Evolutionary conservation across 2,797 vertebrate species (phyloP).

Genomic region (Manis crassicaudata): DNA sequence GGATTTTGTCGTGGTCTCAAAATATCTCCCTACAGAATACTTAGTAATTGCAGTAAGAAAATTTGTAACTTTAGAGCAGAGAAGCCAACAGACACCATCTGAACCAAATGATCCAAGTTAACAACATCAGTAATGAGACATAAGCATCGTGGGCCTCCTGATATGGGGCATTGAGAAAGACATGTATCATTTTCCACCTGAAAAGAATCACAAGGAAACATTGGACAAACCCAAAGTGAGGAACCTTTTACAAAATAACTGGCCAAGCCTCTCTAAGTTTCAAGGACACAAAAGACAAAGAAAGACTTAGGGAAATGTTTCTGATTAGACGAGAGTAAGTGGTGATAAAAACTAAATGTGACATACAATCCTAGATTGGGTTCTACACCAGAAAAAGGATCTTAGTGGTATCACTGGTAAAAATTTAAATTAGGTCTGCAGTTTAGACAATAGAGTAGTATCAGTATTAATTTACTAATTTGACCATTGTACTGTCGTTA

Average conservation of each 20-base stretch:
- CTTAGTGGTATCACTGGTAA: not conserved
- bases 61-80: not conserved
- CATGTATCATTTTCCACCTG: not conserved
- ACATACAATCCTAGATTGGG: not conserved
- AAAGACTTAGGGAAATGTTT: not conserved
- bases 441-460: not conserved
- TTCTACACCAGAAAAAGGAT: not conserved
- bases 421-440: not conserved
- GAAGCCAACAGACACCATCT: not conserved
- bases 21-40: not conserved
- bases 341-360: not conserved
- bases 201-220: conserved; percentile 7
- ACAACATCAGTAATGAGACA: not conserved
- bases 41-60: conserved; percentile 6
- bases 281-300: not conserved
- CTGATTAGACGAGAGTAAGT: not conserved
- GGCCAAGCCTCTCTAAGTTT: not conserved
- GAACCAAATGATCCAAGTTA: not conserved
- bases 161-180: not conserved
- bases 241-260: not conserved
- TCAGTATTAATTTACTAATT: not conserved
- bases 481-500: not conserved
- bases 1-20: not conserved
- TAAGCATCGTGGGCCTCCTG: not conserved
- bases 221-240: not conserved